phyloP scores from a whole-genome alignment of 2,888 invertebrate genomes.

The Agriopis marginaria region DNA sequence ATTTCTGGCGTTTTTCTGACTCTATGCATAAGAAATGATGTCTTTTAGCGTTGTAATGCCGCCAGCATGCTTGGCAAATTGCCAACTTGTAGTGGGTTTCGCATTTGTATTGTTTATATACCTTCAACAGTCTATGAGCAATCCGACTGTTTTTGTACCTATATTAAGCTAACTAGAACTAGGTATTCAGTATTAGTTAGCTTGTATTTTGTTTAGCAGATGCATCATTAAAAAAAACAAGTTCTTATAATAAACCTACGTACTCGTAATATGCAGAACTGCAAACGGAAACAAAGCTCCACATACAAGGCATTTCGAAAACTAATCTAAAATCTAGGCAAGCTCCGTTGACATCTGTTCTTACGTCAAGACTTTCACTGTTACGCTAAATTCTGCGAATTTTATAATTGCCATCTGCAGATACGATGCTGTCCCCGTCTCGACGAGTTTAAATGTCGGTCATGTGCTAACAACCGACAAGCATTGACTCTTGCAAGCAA shows the following conservation, averaged over 20 bases:
- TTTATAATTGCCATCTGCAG: constrained; percentile 55
- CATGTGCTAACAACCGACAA: constrained; percentile 39
- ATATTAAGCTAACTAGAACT: too few relatives aligned
- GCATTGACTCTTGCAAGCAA: not conserved
- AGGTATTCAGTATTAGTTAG: too few relatives aligned
- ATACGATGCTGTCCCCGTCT: constrained; percentile 47
- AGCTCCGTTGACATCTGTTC: constrained; percentile 46
- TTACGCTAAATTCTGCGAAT: constrained; percentile 60
- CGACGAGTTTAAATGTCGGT: constrained; percentile 46
- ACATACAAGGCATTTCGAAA: constrained; percentile 28
- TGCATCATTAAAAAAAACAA: too few relatives aligned
- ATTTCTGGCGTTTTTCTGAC: too few relatives aligned
- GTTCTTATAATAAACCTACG: not conserved
- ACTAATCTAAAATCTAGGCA: constrained; percentile 36
- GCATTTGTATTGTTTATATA: too few relatives aligned
- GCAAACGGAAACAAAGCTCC: constrained; percentile 6
- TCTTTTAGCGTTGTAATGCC: too few relatives aligned
- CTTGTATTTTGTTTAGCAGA: too few relatives aligned
- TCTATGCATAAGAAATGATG: too few relatives aligned
- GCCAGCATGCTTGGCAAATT: too few relatives aligned
- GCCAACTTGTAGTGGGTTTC: too few relatives aligned
- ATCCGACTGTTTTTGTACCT: too few relatives aligned
- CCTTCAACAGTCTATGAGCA: too few relatives aligned
- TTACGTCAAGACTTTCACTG: constrained; percentile 70
- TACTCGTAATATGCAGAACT: not conserved